Conservation (phyloP, 2,888 invertebrate genomes). For the Hirtodrosophila trivittata region DNA sequence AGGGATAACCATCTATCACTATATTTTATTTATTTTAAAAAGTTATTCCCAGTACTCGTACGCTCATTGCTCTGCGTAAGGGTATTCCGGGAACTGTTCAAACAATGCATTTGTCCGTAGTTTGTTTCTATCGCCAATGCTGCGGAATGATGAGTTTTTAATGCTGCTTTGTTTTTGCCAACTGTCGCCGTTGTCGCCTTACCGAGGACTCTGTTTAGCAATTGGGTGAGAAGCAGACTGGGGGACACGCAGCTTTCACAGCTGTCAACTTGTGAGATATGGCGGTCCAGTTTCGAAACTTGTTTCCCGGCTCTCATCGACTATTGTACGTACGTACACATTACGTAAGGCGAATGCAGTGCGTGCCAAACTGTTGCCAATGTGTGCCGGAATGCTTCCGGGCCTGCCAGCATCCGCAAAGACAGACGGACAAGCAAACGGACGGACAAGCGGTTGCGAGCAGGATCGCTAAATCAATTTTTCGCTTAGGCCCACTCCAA, state of each 20-base stretch:
- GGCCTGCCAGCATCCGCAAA: conserved; percentile 22
- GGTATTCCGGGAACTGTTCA: not conserved
- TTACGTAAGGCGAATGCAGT: conserved; percentile 14
- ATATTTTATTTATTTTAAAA: no score
- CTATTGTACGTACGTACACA: not conserved
- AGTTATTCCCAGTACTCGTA: no score
- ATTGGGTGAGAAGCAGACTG: not conserved
- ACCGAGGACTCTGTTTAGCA: conserved; percentile 36
- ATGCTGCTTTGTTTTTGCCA: conserved; percentile 56
- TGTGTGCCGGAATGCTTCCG: conserved; percentile 47
- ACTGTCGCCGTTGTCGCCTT: conserved; percentile 21
- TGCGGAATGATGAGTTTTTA: conserved; percentile 64
- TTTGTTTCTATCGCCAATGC: conserved; percentile 18
- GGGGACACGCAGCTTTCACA: conserved; percentile 57
- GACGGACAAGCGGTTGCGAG: conserved; percentile 6
- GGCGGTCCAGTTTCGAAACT: conserved; percentile 66
- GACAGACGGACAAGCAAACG: not conserved
- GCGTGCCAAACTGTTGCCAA: conserved; percentile 65
- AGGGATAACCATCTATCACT: no score
- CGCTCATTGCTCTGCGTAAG: not conserved
- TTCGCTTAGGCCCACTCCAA: conserved; percentile 14
- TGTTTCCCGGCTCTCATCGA: conserved; percentile 29
- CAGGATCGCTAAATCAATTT: conserved; percentile 45
- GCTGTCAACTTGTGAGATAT: conserved; percentile 56
- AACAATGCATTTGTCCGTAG: conserved; percentile 5